Evolutionary conservation across 1,140 invertebrate species (phyloP).

Genomic region (Bombus haemorrhoidalis): DNA sequence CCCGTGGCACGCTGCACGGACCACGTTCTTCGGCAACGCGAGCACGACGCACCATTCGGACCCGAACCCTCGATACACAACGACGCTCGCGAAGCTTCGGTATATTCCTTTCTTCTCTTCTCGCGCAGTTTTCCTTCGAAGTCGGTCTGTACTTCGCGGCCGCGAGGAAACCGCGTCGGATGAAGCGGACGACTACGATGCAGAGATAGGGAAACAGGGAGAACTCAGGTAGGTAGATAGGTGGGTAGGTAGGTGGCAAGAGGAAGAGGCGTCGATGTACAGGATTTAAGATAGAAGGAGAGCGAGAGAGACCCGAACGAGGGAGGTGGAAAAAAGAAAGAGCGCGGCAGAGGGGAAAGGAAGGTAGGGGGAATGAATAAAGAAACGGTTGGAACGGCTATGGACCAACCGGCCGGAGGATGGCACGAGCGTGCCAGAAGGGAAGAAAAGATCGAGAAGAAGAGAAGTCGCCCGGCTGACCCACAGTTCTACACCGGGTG

Average conservation of each 20-base stretch:
- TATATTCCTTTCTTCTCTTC: background rate
- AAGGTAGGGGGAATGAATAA: constrained; percentile 3
- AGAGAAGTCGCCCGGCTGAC: constrained; percentile 49
- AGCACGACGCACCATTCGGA: constrained; percentile 1
- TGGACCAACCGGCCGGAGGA: constrained; percentile 21
- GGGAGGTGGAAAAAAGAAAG: constrained; percentile 31
- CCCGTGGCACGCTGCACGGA: background rate
- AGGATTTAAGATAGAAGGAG: no score
- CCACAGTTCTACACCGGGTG: constrained; percentile 14
- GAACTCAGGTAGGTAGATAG: constrained; percentile 40
- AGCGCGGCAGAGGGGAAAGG: constrained; percentile 11
- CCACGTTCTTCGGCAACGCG: background rate
- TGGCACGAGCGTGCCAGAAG: constrained; percentile 50
- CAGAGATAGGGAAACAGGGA: background rate
- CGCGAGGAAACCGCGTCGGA: constrained; percentile 45
- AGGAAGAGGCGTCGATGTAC: background rate
- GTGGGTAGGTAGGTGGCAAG: background rate
- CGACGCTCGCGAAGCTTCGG: background rate
- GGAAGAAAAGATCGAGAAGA: constrained; percentile 39
- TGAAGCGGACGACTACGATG: constrained; percentile 2
- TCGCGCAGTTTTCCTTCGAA: background rate
- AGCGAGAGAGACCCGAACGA: background rate
- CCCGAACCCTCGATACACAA: background rate
- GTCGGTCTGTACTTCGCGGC: background rate
- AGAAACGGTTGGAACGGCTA: constrained; percentile 33